Evolutionary conservation across 2,888 invertebrate genomes (phyloP).

Genomic region (Mythimna loreyi): DNA sequence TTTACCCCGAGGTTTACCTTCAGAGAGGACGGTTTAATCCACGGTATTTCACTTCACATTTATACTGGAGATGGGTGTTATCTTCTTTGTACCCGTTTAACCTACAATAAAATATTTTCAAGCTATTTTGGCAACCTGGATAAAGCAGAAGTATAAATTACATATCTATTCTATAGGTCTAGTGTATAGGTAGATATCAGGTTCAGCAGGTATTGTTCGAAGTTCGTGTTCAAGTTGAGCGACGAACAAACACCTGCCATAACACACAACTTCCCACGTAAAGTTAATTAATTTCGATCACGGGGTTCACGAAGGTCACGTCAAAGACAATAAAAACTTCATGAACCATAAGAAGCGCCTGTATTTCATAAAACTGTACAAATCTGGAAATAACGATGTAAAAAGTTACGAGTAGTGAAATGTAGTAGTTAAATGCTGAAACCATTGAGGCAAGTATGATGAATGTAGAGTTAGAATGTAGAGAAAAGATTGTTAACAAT

Average conservation of each 20-base stretch:
- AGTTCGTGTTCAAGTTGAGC: conserved; percentile 3
- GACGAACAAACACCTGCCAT: conserved; percentile 15
- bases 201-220: conserved; percentile 12
- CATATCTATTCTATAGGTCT: background rate
- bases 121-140: background rate
- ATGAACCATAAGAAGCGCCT: conserved; percentile 56
- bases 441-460: conserved; percentile 31
- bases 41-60: too few species aligned
- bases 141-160: background rate
- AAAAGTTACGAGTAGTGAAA: conserved; percentile 26
- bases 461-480: conserved; percentile 30
- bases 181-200: background rate
- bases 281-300: conserved; percentile 59
- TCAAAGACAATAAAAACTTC: conserved; percentile 52
- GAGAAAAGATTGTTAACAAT: conserved; percentile 35
- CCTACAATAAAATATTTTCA: too few species aligned
- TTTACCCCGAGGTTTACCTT: background rate
- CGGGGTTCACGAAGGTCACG: conserved; percentile 38
- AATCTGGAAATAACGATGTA: conserved; percentile 21
- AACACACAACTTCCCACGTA: conserved; percentile 51
- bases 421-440: conserved; percentile 24
- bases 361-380: conserved; percentile 57
- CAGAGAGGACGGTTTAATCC: too few species aligned
- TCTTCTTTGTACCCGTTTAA: background rate
- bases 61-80: background rate